These are phyloP conservation scores for Hyposoter didymator DNA, from an alignment of 2,888 invertebrate species.

Conservation along the genomic window DNA sequence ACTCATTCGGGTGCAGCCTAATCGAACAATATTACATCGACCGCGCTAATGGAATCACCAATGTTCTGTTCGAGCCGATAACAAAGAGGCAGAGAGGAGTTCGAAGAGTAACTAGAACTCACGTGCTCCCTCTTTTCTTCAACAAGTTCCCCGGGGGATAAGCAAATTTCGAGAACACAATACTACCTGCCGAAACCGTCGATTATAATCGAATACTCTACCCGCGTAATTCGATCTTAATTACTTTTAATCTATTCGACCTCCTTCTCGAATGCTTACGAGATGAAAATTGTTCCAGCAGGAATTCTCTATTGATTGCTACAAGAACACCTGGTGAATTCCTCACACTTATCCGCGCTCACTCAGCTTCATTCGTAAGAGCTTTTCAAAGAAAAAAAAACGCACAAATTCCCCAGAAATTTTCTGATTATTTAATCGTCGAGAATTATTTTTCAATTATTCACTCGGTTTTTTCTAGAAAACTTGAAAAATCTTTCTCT, in stretches of 20 bases:
- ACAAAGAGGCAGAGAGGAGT: background rate
- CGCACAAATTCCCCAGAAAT: too few species aligned
- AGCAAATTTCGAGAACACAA: conserved; percentile 17
- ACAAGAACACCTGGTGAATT: background rate
- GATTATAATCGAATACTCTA: conserved; percentile 14
- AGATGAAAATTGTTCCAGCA: background rate
- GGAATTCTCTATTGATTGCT: too few species aligned
- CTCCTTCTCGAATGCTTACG: background rate
- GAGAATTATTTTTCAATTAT: background rate
- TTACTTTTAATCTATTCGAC: conserved; percentile 27
- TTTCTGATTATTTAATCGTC: background rate
- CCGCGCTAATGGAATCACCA: conserved; percentile 68
- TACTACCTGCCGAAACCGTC: background rate
- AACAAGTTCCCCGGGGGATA: background rate
- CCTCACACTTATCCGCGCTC: background rate
- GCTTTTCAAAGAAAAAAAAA: background rate
- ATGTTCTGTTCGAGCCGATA: conserved; percentile 20
- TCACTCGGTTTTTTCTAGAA: background rate
- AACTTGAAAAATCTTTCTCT: background rate
- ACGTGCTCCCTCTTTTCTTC: background rate
- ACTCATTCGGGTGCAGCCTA: conserved; percentile 64
- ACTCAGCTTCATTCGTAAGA: background rate
- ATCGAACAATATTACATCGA: conserved; percentile 70
- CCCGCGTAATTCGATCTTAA: conserved; percentile 8
- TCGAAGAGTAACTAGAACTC: background rate